Evolutionary conservation across 2,797 vertebrate species (phyloP), one percentile per base, ranked within the genome.

Genomic region (Sebastiscus albofasciatus): DNA sequence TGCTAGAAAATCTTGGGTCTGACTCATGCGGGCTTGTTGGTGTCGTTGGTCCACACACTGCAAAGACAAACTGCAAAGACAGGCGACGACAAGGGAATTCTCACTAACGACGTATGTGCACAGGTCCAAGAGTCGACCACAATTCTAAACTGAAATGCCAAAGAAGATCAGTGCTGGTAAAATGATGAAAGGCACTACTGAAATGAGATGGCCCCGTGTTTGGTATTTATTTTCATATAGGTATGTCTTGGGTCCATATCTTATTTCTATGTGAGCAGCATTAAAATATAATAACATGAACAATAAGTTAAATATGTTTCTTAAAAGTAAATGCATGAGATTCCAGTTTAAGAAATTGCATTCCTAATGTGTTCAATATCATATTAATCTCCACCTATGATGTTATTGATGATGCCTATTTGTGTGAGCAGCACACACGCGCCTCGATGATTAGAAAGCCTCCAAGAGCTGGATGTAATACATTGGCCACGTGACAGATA

Each of bases 1-100:
- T 56, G 60, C 64, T 66, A 77, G 82, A 82, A 90, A 90, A 89
- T 90, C 82, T 90, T 70, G 46, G 75, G 84, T 82, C 88, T 92
- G 90, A 89, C 80, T 92, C 90, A 83, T 26, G 29, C 52, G 5
- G 69, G 73, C 76, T 86, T 64, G 86, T 79, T 66, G 83, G 78
- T 87, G 86, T 89, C 68, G 77, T 78, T 52, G 18, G 74, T 82
- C 79, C 80, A 29, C 67, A 72, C 72, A 69, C 24, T 67, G 81
- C 70, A 77, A 79, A 91, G 83, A 79, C 77, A 86, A 83, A 31
- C 80, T 72, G 80, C 82, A 79, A 87, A 87, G 83, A 77, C 52
- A 29, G 68, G 65, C 39, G 64, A 74, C 56, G 42, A 87, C 89
- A 72, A 74, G 85, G 84, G 74, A 75, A 80, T 84, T 81, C 62